Base-by-base conservation (phyloP, 2,113 vertebrate genomes). In the Puffinus mauretanicus region DNA sequence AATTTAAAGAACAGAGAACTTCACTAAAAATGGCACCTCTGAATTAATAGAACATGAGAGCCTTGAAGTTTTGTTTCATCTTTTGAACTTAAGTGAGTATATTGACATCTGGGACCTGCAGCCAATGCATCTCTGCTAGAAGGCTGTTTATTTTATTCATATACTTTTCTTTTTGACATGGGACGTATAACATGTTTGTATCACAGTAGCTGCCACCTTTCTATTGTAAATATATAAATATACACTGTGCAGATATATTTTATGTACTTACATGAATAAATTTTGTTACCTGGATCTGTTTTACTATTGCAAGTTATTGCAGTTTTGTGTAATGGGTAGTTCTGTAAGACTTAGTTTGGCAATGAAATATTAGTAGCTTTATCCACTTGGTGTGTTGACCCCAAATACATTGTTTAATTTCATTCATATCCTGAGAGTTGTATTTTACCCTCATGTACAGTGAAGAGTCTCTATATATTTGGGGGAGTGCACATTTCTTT, bases 401-500 rank as follows among this genome's bases (percentile, higher is more conserved):
- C 26, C 32, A 70, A 95, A 77, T 54, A 20, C 10, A n/a, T 13
- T 1, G 38, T 29, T 77, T 54, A 27, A 49, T 20, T 77, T 58
- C 5, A 58, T 77, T 81, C 4, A 13, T 38, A 42, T 65, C 34
- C 20, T n/a, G 5, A 91, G 30, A 90, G 22, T 12, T 49, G 6
- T 34, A 65, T 69, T 86, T 85, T 62, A 11, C 51, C 8, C 11
- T 19, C 5, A 46, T 9, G 6, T 14, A 54, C 10, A 78, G 7
- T 70, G 22, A 82, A 60, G 16, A 44, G 4, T 49, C 26, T 47
- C 24, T 29, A 26, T 17, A 75, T 14, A 64, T 8, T 14, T 14
- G 24, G 4, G 6, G 1, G 2, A 78, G 1, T 27, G 9, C 1
- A 10, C 2, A 18, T 66, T 34, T 42, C 2, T 32, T 57, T 32